Conservation (phyloP, 1,140 invertebrate genomes). For the Drosophila setifemur region DNA sequence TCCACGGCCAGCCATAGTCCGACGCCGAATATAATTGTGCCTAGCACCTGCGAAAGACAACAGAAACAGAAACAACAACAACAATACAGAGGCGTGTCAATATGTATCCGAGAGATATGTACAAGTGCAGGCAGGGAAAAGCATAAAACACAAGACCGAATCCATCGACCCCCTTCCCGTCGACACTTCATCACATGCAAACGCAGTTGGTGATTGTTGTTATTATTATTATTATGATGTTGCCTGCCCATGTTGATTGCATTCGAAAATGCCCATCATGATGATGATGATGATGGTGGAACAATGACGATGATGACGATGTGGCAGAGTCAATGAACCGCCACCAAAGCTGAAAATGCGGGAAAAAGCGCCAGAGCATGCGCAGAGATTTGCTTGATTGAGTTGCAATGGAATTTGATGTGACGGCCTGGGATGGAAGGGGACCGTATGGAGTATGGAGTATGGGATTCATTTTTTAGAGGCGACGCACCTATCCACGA, state of each 20-base stretch:
- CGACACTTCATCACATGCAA: constrained; percentile 41
- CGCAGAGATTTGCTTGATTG: constrained; percentile 78
- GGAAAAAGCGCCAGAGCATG: constrained; percentile 66
- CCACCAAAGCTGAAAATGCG: constrained; percentile 23
- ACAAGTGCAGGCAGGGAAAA: background rate
- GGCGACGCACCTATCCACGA: constrained; percentile 8
- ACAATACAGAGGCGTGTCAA: constrained; percentile 1
- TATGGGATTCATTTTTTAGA: background rate
- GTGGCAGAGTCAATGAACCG: constrained; percentile 63
- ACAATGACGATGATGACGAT: constrained; percentile 38
- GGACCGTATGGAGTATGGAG: no score
- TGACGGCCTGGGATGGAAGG: background rate
- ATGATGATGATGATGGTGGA: constrained; percentile 36
- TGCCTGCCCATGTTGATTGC: constrained; percentile 69
- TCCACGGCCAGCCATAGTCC: constrained; percentile 91
- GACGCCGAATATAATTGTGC: constrained; percentile 88
- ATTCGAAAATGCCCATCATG: constrained; percentile 46
- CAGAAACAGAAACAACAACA: constrained; percentile 16
- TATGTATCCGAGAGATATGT: background rate
- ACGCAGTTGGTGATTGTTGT: constrained; percentile 55
- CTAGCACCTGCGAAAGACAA: constrained; percentile 85
- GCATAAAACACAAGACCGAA: constrained; percentile 18
- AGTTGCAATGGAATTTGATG: constrained; percentile 49
- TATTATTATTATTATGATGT: constrained; percentile 71
- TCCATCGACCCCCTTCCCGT: background rate